phyloP scores from a whole-genome alignment of 2,888 invertebrate species.

The Mycogona germanica region DNA sequence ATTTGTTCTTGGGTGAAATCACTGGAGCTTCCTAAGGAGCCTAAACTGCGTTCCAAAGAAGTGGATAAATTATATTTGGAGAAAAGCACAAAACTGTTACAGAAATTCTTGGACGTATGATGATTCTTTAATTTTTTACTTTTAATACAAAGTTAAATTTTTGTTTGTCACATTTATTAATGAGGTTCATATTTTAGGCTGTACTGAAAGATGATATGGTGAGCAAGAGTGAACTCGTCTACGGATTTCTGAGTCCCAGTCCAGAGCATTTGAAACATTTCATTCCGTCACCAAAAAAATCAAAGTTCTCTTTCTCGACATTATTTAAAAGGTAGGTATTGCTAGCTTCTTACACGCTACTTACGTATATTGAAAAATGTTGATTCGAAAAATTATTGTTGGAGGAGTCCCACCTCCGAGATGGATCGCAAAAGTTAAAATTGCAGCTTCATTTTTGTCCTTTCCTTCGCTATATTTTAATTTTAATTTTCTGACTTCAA shows the following conservation, averaged over 20 bases:
- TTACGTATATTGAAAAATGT: too few relatives aligned
- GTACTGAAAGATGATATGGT: slow-evolving; percentile 74
- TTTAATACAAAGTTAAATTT: neutral
- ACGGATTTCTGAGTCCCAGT: slow-evolving; percentile 82
- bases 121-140: neutral
- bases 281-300: slow-evolving; percentile 62
- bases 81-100: slow-evolving; percentile 67
- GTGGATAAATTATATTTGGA: slow-evolving; percentile 61
- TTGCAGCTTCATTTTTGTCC: neutral
- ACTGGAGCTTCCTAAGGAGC: slow-evolving; percentile 53
- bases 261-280: slow-evolving; percentile 68
- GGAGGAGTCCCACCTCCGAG: neutral
- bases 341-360: too few relatives aligned
- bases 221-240: slow-evolving; percentile 78
- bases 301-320: slow-evolving; percentile 72
- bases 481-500: neutral
- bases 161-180: neutral
- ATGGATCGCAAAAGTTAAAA: neutral
- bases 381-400: too few relatives aligned
- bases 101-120: slow-evolving; percentile 72
- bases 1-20: slow-evolving; percentile 67
- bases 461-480: neutral
- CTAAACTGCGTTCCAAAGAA: slow-evolving; percentile 66
- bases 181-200: too few relatives aligned
- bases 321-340: slow-evolving; percentile 77